Evolutionary conservation across 2,888 invertebrate genomes (phyloP), one percentile per base, ranked within the genome.

Genomic region (Amorpha juglandis): DNA sequence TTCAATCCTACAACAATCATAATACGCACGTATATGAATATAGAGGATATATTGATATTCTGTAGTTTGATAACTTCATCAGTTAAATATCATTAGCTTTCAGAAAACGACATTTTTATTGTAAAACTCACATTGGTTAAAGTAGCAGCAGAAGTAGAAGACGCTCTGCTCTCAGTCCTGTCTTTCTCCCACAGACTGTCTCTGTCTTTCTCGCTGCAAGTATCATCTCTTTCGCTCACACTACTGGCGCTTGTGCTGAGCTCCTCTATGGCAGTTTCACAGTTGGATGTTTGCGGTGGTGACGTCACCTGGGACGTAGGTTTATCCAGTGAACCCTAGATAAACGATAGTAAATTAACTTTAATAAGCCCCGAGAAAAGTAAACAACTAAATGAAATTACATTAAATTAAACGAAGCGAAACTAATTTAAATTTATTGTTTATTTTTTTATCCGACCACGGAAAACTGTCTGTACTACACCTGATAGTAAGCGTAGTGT

Each of bases 71-170:
- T 27, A 27, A 27, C 27, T 27, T 4, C 27, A 27, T 27, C 4
- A 27, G 1, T 27, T 27, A 27, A 27, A 4, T 27, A 27, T n/a
- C n/a, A n/a, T 45, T 45, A 45, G 1, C 14, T 45, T 45, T 3
- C 14, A 45, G 14, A 42, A 42, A 42, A 42, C 11, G 4, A 42
- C 7, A 9, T 6, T 42, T 50, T 50, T 8, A 9, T 50, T 9
- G 9, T 19, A 19, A 19, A 9, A 50, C 95, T 94, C 88, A 95
- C 95, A 88, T 95, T 95, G 67, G 95, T 95, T 70, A 95, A 86
- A 35, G 95, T 95, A 55, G 94, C 93, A 68, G 94, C 94, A 63
- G 94, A 94, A 69, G 91, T 94, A 67, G 94, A 91, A 11, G 91
- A 91, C 0, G 89, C 90, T 70, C 91, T 80, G 73, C 91, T 92